Percentiles rank a stretch among this genome's conserved stretches.
Conservation (phyloP, 2,888 invertebrate genomes). For the Rhodophaea formosa region DNA sequence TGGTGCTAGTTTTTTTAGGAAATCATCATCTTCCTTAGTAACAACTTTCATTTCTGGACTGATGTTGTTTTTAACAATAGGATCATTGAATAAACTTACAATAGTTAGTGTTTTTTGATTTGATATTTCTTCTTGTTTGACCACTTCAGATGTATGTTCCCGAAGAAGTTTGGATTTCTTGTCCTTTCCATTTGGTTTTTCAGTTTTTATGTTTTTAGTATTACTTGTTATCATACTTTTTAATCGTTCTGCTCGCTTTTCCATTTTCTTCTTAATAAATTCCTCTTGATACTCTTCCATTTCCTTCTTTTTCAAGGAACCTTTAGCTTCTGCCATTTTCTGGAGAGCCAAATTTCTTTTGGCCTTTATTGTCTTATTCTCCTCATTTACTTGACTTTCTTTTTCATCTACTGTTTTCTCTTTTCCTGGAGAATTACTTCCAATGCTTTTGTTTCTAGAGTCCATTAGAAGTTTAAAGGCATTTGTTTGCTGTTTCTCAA, state of each 20-base stretch:
- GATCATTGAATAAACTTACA: slow-evolving; percentile 51
- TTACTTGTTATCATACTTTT: slow-evolving; percentile 68
- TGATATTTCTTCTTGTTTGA: slow-evolving; percentile 25
- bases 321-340: slow-evolving; percentile 84
- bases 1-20: slow-evolving; percentile 78
- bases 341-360: slow-evolving; percentile 79
- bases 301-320: slow-evolving; percentile 81
- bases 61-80: slow-evolving; percentile 31
- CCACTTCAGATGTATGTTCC: slow-evolving; percentile 18
- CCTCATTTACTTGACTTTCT: slow-evolving; percentile 42
- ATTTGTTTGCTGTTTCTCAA: slow-evolving; percentile 65
- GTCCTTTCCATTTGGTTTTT: slow-evolving; percentile 26
- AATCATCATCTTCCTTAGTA: slow-evolving; percentile 64
- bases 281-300: slow-evolving; percentile 78
- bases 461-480: slow-evolving; percentile 86
- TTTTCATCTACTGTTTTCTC: slow-evolving; percentile 48
- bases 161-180: slow-evolving; percentile 21
- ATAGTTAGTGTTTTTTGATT: slow-evolving; percentile 40
- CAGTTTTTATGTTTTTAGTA: slow-evolving; percentile 32
- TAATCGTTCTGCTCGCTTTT: slow-evolving; percentile 81
- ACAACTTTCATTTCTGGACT: slow-evolving; percentile 37
- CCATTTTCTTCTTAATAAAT: slow-evolving; percentile 80
- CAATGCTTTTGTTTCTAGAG: slow-evolving; percentile 83
- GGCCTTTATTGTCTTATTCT: slow-evolving; percentile 55
- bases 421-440: slow-evolving; percentile 83